Evolutionary conservation across 2,113 vertebrate genomes (phyloP).

Genomic region (Psephotus haematonotus): DNA sequence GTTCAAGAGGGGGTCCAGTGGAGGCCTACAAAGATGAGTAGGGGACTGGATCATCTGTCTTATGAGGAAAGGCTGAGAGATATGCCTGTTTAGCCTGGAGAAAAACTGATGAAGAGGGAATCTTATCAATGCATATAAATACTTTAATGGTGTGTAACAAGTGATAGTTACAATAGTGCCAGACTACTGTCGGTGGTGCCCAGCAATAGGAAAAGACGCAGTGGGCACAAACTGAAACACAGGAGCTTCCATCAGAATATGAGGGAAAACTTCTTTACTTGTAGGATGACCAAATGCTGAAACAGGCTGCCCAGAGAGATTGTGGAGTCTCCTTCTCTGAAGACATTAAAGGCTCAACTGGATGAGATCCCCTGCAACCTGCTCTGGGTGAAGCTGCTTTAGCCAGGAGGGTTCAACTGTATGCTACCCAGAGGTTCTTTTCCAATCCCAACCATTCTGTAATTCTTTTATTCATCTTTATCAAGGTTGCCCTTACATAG

Average conservation of each 20-base stretch:
- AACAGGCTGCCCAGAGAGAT: background rate
- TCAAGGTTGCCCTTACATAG: background rate
- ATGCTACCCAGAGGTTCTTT: background rate
- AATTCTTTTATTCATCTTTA: background rate
- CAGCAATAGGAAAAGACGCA: background rate
- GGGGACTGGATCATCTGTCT: background rate
- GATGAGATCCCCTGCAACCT: background rate
- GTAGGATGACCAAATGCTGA: background rate
- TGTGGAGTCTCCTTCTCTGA: background rate
- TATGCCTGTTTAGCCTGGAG: background rate
- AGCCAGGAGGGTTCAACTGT: background rate
- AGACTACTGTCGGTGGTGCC: background rate
- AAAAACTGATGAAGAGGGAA: background rate
- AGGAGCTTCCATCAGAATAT: background rate
- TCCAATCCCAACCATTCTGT: background rate
- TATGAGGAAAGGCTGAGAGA: background rate
- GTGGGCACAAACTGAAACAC: background rate
- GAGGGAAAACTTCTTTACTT: background rate
- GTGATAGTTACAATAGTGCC: background rate
- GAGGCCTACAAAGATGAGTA: background rate
- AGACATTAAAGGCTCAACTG: background rate
- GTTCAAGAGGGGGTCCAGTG: background rate
- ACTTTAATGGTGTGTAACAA: background rate
- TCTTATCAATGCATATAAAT: background rate
- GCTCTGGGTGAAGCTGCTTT: background rate